Percentiles rank a stretch among this genome's conserved stretches.
These are phyloP conservation scores for Apus apus DNA, from an alignment of 2,113 vertebrate species.

Conservation along the genomic window DNA sequence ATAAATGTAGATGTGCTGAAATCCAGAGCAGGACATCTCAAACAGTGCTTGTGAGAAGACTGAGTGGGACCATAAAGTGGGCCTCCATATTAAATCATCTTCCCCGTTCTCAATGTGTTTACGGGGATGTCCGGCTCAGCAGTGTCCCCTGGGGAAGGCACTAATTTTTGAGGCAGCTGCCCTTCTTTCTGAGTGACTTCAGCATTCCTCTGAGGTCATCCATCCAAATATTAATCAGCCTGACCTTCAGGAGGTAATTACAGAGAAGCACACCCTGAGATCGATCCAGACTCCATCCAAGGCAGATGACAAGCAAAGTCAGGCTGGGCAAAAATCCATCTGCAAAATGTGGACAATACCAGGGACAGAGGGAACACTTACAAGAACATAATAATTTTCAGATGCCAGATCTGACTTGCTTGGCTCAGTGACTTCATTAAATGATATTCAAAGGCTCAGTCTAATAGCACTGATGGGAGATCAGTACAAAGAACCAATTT, in stretches of 20 bases:
- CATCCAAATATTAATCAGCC: not conserved
- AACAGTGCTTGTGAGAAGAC: not conserved
- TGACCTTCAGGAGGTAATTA: constrained; percentile 28
- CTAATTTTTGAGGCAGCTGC: constrained; percentile 6
- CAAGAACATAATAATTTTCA: constrained; percentile 13
- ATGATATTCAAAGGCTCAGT: not conserved
- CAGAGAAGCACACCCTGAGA: not conserved
- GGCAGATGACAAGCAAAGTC: not conserved
- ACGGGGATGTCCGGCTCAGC: not conserved
- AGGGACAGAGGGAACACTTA: constrained; percentile 21
- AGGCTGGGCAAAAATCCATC: constrained; percentile 21
- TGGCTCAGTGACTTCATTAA: constrained; percentile 13
- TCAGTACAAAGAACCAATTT: not conserved
- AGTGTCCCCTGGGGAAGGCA: not conserved
- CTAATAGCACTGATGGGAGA: not conserved
- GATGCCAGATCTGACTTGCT: not conserved
- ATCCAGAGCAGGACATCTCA: not conserved
- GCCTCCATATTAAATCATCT: not conserved
- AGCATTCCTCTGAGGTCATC: not conserved
- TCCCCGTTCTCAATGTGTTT: not conserved
- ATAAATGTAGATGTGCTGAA: not conserved
- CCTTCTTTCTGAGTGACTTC: constrained; percentile 20
- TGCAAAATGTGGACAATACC: not conserved
- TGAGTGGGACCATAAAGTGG: not conserved
- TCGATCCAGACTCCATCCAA: not conserved